These are phyloP conservation scores for Solea solea DNA, from an alignment of 2,113 vertebrate genomes.

Conservation along the genomic window DNA sequence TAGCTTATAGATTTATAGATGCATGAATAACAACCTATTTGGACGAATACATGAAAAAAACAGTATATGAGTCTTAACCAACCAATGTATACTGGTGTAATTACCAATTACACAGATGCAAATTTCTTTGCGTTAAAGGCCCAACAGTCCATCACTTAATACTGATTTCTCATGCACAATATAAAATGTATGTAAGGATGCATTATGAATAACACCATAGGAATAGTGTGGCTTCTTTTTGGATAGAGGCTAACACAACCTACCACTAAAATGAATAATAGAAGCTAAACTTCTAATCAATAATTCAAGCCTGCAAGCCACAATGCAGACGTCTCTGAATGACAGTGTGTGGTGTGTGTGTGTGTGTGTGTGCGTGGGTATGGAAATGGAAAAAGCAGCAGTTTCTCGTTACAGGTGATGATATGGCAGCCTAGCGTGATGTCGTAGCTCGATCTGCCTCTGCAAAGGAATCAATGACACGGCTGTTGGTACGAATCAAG, in stretches of 20 bases:
- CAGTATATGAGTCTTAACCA: no score
- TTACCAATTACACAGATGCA: no score
- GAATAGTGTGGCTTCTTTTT: constrained; percentile 5
- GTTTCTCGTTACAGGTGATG: constrained; percentile 70
- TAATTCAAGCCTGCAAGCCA: constrained; percentile 52
- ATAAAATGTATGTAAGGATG: no score
- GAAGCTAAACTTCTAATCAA: constrained; percentile 45
- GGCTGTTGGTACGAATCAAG: constrained; percentile 79
- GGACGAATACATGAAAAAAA: no score
- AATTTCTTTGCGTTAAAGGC: no score
- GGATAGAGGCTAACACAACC: constrained; percentile 25
- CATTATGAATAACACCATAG: no score
- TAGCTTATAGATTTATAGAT: no score
- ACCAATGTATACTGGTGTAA: no score
- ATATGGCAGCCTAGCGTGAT: constrained; percentile 69
- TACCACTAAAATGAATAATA: constrained; percentile 43
- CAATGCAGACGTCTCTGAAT: constrained; percentile 48
- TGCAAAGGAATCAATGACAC: constrained; percentile 79
- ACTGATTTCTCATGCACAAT: no score
- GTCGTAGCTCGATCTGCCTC: constrained; percentile 56
- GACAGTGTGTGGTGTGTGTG: constrained; percentile 36
- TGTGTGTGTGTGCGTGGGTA: constrained; percentile 30
- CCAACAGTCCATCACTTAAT: no score
- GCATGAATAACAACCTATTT: no score
- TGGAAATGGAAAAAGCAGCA: constrained; percentile 52